Base-by-base conservation (phyloP, 2,888 invertebrate genomes). In the Augiades crinisus region DNA sequence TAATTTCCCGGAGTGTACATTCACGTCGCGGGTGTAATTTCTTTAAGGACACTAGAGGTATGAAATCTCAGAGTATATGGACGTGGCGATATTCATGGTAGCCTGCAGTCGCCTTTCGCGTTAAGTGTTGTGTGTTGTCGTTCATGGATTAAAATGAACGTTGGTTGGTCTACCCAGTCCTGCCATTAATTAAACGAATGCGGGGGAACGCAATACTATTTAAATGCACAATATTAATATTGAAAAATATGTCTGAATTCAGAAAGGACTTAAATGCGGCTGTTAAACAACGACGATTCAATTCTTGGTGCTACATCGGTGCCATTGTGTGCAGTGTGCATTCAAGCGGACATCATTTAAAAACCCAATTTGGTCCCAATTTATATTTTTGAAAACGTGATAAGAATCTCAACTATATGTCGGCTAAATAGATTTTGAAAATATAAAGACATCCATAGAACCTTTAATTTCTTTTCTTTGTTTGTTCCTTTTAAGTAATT, bases 61-160 rank as follows among this genome's bases (percentile, higher is more conserved):
- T 52, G n/a, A 49, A 40, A 57, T 55, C 57, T 53, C 50, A 55
- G 46, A 37, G 46, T 45, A 31, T 30, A 40, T 31, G 24, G 10
- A 24, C 17, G 36, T 24, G 36, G 34, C 33, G 16, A 38, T 40
- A 33, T 27, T 50, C 36, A 50, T 36, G 36, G 50, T 44, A 50
- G 43, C 34, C 44, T 50, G 43, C 30, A 36, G 31, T 27, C 31
- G 44, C 45, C 44, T 52, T 45, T 21, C 13, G 34, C 37, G 22
- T 37, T 45, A 38, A 45, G 45, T 52, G 37, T 51, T 31, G 38
- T 44, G 17, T 36, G 16, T 8, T 43, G 14, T 22, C 36, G 34
- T 13, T 36, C 19, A 24, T 41, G 24, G 24, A 33, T 41, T 16
- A 12, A 33, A 14, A 12, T 16, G 13, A 47, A 17, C 40, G 22